Base-by-base conservation (phyloP, 2,888 invertebrate genomes). In the Chelonus formosanus region DNA sequence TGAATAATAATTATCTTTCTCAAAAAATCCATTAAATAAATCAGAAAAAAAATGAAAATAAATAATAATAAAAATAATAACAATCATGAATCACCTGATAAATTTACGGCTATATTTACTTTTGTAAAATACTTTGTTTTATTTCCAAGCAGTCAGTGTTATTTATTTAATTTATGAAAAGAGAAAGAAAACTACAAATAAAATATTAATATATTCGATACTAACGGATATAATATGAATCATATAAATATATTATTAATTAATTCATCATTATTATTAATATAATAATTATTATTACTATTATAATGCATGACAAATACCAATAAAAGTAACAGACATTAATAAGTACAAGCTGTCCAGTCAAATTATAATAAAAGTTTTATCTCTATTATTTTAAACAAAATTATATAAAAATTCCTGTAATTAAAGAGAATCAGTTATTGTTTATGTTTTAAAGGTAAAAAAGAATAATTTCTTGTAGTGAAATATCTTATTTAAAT, bases 41-140 rank as follows among this genome's bases (percentile, higher is more conserved):
- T 34, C 34, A 7, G 4, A 40, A 40, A 43, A 60, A 7, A n/a
- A 47, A 58, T 47, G 10, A 4, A 31, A n/a, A 20, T 31, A 8
- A 43, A 53, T 31, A 5, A 36, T 8, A 32, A 43, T 7, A 32
- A 32, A 10, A 35, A 48, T 32, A 32, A 45, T 47, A 20, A 47
- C 20, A 50, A 53, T 6, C 44, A 31, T 52, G 36, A 44, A 58
- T n/a, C 34, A 53, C 67, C 70, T 65, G 69, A 67, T 70, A 69
- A 69, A 67, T 68, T 69, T 75, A 71, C 64, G 70, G 71, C 74
- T 78, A 76, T 77, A 78, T 78, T 79, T 76, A 78, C 75, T 80
- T 82, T 82, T 82, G 82, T 82, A 82, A 82, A 76, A 80, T 82
- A 80, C 74, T 82, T 79, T 78, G 74, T 80, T 81, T 78, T 78